Conservation (phyloP, 2,888 invertebrate genomes). For the Xanthia togata region DNA sequence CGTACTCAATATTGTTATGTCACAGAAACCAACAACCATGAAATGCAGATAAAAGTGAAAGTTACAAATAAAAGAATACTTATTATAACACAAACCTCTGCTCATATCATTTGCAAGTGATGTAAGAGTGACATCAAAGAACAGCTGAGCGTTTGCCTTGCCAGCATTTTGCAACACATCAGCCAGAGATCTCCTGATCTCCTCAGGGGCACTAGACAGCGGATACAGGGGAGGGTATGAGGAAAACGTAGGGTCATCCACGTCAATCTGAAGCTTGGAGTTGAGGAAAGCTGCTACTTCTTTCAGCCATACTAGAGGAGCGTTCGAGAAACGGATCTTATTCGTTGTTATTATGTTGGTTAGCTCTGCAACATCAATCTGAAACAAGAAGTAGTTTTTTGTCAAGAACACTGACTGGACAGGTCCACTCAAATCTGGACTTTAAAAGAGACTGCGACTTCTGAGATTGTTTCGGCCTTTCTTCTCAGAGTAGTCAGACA, state of each 20-base stretch:
- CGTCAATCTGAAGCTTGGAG: slow-evolving; percentile 91
- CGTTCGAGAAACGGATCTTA: slow-evolving; percentile 92
- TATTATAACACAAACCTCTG: slow-evolving; percentile 87
- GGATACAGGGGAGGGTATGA: slow-evolving; percentile 91
- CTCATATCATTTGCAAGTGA: slow-evolving; percentile 93
- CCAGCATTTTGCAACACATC: slow-evolving; percentile 91
- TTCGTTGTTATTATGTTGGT: slow-evolving; percentile 88
- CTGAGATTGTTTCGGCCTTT: too few relatives aligned
- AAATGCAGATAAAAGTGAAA: slow-evolving; percentile 42
- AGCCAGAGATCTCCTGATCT: slow-evolving; percentile 84
- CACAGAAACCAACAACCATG: slow-evolving; percentile 41
- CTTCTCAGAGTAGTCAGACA: too few relatives aligned
- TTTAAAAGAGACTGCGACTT: too few relatives aligned
- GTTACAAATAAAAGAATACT: slow-evolving; percentile 14
- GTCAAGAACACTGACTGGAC: not conserved
- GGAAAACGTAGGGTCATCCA: slow-evolving; percentile 91
- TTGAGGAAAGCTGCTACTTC: slow-evolving; percentile 92
- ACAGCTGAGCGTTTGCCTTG: slow-evolving; percentile 91
- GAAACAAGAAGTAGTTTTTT: slow-evolving; percentile 65
- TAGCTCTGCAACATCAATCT: slow-evolving; percentile 92
- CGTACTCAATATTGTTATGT: slow-evolving; percentile 17
- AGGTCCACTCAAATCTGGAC: too few relatives aligned
- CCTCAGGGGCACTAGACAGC: slow-evolving; percentile 86
- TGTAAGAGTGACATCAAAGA: slow-evolving; percentile 93
- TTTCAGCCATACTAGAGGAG: slow-evolving; percentile 93